phyloP scores from a whole-genome alignment of 2,888 invertebrate genomes.

The Synergus umbraculus region DNA sequence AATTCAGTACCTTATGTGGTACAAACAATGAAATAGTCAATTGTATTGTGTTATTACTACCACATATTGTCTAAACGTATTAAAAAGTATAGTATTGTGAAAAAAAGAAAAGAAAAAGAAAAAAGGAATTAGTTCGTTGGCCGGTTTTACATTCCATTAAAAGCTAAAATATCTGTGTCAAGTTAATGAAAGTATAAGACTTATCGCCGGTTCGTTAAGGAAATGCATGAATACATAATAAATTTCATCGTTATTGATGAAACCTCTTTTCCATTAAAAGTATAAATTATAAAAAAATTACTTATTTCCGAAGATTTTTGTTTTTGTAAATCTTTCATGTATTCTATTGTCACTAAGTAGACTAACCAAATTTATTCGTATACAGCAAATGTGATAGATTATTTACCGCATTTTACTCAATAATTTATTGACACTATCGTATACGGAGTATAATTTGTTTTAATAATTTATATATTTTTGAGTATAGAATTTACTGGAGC shows the following conservation, averaged over 20 bases:
- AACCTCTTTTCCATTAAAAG: not conserved
- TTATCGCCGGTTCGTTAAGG: not conserved
- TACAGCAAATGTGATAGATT: not conserved
- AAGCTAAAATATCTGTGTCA: not conserved
- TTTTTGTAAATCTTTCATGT: slow-evolving; percentile 29
- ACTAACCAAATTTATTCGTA: not conserved
- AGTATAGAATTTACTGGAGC: slow-evolving; percentile 26
- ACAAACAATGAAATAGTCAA: not conserved
- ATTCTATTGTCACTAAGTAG: not conserved
- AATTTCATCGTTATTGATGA: not conserved
- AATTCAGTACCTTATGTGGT: not conserved
- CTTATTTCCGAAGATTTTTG: not conserved
- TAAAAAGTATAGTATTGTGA: not conserved
- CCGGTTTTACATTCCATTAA: slow-evolving; percentile 13
- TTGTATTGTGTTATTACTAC: not conserved
- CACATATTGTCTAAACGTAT: not conserved
- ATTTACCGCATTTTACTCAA: not conserved
- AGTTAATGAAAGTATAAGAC: not conserved
- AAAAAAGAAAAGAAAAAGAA: not conserved
- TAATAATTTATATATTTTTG: slow-evolving; percentile 32
- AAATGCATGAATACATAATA: not conserved
- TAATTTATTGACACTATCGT: not conserved
- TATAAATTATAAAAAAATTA: not conserved
- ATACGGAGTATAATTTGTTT: not conserved
- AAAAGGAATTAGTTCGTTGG: not conserved